Base-by-base conservation (phyloP, 2,113 vertebrate genomes). In the Struthidea cinerea region DNA sequence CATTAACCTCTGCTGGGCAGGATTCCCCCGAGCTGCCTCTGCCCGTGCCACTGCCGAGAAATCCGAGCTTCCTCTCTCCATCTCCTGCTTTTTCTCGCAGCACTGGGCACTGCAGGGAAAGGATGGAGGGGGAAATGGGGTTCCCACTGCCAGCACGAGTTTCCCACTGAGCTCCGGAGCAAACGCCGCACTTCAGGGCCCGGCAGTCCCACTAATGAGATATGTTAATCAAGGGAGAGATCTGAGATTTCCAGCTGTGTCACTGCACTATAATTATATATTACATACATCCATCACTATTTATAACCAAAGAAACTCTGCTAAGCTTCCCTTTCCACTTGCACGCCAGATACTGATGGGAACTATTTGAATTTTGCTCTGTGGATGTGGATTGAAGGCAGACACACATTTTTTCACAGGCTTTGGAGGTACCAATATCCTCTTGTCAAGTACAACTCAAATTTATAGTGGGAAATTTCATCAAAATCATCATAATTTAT, bases 1-100 rank as follows among this genome's bases (percentile, higher is more conserved):
- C 87, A 46, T 97, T 97, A 98, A 97, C 97, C 97, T 97, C 95
- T 97, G 97, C 96, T 94, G 89, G 86, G 91, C 96, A 96, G 82
- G 80, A 92, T 93, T 96, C 86, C 92, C 94, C 70, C 80, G 60
- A 93, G 92, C 92, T 87, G 88, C 94, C 90, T 75, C 92, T 23
- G 88, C 86, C 92, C 52, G 71, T 47, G 87, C n/a, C 8, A 3
- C 89, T 71, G 75, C n/a, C 23, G 71, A 68, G 71, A 53, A 91
- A 89, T 60, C 81, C 16, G 77, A 82, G 89, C 79, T 35, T 39
- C 47, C 52, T 33, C 49, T 49, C 44, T 57, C 41, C 27, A 26
- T 15, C 70, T 63, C 30, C 59, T 23, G 19, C 17, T 11, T 64
- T 26, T 78, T 65, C 50, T 84, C 76, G 9, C 49, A 28, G 32